A percentile compares a stretch with the other conserved stretches of the same genome.
Evolutionary conservation across 2,888 invertebrate genomes (phyloP).

Genomic region (Phaedon cochleariae): DNA sequence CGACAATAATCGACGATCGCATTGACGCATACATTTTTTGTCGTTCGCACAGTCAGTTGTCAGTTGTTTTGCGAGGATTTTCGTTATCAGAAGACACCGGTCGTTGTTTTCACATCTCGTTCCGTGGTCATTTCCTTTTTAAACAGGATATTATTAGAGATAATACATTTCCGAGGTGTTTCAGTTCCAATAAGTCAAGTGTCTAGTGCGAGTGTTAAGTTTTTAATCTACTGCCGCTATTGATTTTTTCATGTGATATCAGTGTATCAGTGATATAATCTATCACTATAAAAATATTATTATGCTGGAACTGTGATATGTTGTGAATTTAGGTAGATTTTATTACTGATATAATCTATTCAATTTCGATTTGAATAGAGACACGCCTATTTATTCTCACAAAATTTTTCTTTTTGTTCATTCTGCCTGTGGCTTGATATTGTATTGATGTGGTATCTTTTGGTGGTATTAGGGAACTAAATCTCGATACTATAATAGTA

Average conservation of each 20-base stretch:
- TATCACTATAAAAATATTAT: background rate
- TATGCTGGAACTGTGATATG: background rate
- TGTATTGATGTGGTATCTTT: no score
- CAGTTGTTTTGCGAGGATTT: background rate
- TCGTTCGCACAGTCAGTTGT: background rate
- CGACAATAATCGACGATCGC: background rate
- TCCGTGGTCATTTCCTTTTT: background rate
- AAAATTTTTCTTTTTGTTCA: no score
- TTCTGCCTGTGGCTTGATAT: no score
- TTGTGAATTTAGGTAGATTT: background rate
- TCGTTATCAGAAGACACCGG: background rate
- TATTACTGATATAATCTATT: no score
- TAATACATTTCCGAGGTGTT: background rate
- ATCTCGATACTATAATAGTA: no score
- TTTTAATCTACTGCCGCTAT: background rate
- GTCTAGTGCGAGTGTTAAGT: background rate
- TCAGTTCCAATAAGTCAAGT: background rate
- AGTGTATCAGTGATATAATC: background rate
- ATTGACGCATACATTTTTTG: background rate
- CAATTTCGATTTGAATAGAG: no score
- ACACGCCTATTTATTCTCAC: no score
- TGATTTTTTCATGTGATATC: background rate
- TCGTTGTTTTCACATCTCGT: background rate
- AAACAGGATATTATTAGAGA: background rate
- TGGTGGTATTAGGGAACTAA: no score